Conservation (phyloP, 1,140 invertebrate species). For the Trichonephila inaurata region DNA sequence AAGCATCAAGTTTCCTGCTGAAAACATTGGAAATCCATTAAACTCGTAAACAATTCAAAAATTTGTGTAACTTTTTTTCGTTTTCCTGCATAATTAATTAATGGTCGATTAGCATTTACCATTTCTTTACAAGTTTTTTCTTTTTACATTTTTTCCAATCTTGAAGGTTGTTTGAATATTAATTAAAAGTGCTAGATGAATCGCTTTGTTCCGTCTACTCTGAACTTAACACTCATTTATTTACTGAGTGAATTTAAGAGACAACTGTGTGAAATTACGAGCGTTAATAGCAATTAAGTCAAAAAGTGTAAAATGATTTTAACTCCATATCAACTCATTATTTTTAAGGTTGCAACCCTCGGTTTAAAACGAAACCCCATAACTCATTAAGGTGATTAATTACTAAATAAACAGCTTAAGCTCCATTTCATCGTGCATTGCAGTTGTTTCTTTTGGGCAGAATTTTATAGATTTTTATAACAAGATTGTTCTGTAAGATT, state of each 20-base stretch:
- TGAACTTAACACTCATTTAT: constrained; percentile 28
- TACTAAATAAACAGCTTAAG: not conserved
- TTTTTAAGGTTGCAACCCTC: not conserved
- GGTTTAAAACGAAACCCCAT: not conserved
- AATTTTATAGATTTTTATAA: too few relatives aligned
- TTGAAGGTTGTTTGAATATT: constrained; percentile 27
- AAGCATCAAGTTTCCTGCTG: not conserved
- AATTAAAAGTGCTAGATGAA: constrained; percentile 44
- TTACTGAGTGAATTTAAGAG: constrained; percentile 3
- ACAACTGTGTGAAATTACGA: not conserved
- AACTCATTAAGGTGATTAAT: constrained; percentile 35
- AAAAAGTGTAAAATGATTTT: constrained; percentile 54
- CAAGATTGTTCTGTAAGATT: too few relatives aligned
- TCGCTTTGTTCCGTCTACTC: constrained; percentile 20
- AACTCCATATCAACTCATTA: not conserved
- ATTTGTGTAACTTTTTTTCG: not conserved
- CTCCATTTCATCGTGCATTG: not conserved
- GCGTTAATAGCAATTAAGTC: constrained; percentile 25
- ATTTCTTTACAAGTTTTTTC: constrained; percentile 2
- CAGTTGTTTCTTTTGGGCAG: too few relatives aligned
- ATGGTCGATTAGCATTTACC: constrained; percentile 10
- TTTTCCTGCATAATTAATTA: constrained; percentile 37
- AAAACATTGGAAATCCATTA: constrained; percentile 62
- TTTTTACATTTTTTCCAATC: not conserved
- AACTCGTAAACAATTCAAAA: constrained; percentile 39